Evolutionary conservation across 1,140 invertebrate genomes (phyloP).

Genomic region (Zaprionus vittiger): DNA sequence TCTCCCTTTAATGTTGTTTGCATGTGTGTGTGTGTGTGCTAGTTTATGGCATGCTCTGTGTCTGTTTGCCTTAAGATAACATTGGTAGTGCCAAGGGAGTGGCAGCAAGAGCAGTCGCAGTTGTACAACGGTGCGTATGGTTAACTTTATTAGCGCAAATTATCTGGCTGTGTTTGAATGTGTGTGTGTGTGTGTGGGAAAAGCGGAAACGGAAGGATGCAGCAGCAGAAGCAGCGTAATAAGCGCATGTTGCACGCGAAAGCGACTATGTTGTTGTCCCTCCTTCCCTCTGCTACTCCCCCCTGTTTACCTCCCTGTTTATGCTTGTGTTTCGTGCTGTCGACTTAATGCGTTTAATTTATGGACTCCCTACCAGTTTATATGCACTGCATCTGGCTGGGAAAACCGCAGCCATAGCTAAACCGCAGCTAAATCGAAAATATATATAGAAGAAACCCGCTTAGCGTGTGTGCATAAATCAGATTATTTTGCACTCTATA

Average conservation of each 20-base stretch:
- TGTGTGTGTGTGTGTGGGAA: no score
- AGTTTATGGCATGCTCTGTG: constrained; percentile 55
- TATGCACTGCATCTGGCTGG: background rate
- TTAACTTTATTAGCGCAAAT: constrained; percentile 78
- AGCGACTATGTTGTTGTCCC: constrained; percentile 24
- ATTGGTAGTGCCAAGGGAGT: constrained; percentile 15
- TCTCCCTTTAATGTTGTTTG: constrained; percentile 28
- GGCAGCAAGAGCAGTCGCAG: background rate
- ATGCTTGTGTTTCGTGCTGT: constrained; percentile 37
- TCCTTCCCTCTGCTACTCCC: background rate
- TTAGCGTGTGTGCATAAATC: background rate
- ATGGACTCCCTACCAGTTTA: constrained; percentile 14
- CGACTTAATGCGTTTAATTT: constrained; percentile 47
- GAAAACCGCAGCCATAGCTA: background rate
- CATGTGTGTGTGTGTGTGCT: constrained; percentile 33
- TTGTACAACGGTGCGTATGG: constrained; percentile 66
- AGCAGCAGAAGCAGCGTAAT: constrained; percentile 29
- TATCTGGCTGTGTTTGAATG: constrained; percentile 39
- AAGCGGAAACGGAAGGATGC: constrained; percentile 35
- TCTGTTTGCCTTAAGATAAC: constrained; percentile 76
- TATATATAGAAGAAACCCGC: background rate
- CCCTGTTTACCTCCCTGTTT: background rate
- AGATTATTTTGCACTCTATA: background rate
- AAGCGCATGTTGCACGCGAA: constrained; percentile 55
- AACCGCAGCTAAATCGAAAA: constrained; percentile 1